Evolutionary conservation across 2,797 vertebrate genomes (phyloP), one percentile per base, ranked within the genome.

Genomic region (Tiaroga cobitis): DNA sequence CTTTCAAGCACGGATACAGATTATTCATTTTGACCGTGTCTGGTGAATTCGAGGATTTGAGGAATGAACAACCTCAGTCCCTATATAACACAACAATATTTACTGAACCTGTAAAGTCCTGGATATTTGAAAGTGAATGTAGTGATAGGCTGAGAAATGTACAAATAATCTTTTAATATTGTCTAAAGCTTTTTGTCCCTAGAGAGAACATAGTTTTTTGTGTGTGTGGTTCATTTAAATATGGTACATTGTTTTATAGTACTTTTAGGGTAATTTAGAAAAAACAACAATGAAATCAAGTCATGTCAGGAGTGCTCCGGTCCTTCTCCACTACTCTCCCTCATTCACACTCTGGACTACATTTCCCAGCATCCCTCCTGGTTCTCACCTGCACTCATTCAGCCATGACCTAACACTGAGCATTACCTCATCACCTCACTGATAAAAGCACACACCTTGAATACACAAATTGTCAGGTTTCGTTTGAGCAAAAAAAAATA

Each of bases 31-130:
- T 54, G 61, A 68, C 82, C 29, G 32, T 68, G 74, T 84, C 49
- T 83, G 72, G 32, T 49, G 24, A 73, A 74, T 82, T 41, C 43
- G 16, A 24, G 21, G 59, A 65, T 39, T 74, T 82, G 19, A 82
- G 19, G 39, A 63, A n/a, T 59, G 19, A 32, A 32, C n/a, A 59
- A 26, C 19, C 34, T 8, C 34, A 29, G 24, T 81, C 24, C 3
- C 24, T 81, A 26, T 34, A 54, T 75, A 32, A 46, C 32, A 39
- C 65, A 26, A 39, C 26, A 26, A 51, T 51, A 37, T 19, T 69
- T 54, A 69, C 8, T 56, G 9, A 56, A 56, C 46, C 32, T 69
- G 24, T 56, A 13, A 39, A 56, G 46, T n/a, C 24, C 16, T 54
- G 4, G 5, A 18, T 56, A 16, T 34, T 6, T 16, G 6, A 61